phyloP scores from a whole-genome alignment of 2,797 vertebrate genomes.

The Pteronotus mesoamericanus region DNA sequence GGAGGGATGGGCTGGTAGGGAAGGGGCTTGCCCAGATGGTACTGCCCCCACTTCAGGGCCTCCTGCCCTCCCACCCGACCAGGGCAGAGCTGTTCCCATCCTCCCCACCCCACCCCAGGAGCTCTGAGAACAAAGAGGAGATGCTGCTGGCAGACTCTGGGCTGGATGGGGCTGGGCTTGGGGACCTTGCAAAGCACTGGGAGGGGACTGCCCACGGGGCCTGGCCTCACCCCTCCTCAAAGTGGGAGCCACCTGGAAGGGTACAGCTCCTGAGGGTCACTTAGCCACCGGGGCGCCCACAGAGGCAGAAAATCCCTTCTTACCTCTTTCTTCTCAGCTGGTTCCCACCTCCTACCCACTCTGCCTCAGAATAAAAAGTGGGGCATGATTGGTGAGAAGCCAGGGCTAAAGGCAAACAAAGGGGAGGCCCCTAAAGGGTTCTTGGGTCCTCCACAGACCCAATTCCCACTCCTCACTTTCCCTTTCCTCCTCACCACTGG shows the following conservation, averaged over 20 bases:
- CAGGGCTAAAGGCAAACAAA: constrained; percentile 56
- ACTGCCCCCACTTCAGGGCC: not conserved
- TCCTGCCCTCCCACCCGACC: not conserved
- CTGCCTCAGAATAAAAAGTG: constrained; percentile 62
- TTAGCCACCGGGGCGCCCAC: not conserved
- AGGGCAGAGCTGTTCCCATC: not conserved
- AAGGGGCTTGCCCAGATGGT: constrained; percentile 42
- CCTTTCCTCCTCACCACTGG: not conserved
- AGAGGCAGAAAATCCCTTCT: not conserved
- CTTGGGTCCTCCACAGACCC: not conserved
- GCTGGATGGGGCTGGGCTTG: not conserved
- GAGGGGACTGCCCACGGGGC: not conserved
- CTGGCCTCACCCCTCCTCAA: constrained; percentile 32
- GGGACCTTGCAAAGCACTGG: not conserved
- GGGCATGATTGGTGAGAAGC: constrained; percentile 66
- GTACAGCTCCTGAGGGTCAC: not conserved
- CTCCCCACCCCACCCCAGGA: not conserved
- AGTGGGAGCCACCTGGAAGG: not conserved
- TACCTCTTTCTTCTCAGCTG: not conserved
- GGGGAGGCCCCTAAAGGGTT: constrained; percentile 42
- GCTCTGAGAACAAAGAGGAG: constrained; percentile 70
- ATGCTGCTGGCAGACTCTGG: not conserved
- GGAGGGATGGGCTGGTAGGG: not conserved
- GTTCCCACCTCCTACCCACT: constrained; percentile 39
- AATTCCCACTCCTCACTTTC: not conserved